A percentile compares a stretch with the other conserved stretches of the same genome.
phyloP scores from a whole-genome alignment of 2,113 vertebrate species.

The Poeciliopsis turrubarensis region DNA sequence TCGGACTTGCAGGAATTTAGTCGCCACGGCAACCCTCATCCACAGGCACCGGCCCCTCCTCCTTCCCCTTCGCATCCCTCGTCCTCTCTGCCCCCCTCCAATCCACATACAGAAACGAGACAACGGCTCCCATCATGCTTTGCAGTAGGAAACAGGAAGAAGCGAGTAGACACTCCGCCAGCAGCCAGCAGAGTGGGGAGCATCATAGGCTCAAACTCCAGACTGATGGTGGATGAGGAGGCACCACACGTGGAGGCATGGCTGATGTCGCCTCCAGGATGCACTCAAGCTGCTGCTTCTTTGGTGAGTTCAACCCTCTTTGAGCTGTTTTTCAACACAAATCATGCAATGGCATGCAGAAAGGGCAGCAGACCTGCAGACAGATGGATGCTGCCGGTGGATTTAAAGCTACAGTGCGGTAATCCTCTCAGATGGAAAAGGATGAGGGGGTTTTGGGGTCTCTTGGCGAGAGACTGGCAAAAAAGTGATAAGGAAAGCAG shows the following conservation, averaged over 20 bases:
- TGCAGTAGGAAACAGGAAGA: constrained; percentile 69
- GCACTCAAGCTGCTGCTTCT: constrained; percentile 27
- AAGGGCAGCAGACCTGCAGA: constrained; percentile 5
- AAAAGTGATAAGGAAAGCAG: not conserved
- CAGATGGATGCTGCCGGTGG: constrained; percentile 42
- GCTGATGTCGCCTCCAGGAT: constrained; percentile 22
- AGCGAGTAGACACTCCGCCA: constrained; percentile 11
- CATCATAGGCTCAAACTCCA: not conserved
- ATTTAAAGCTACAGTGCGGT: constrained; percentile 63
- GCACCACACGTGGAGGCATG: constrained; percentile 43
- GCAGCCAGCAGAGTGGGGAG: constrained; percentile 20
- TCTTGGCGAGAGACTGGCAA: not conserved
- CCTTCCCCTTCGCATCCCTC: constrained; percentile 10
- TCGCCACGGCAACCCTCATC: constrained; percentile 56
- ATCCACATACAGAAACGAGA: not conserved
- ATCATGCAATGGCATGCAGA: constrained; percentile 4
- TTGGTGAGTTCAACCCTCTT: constrained; percentile 56
- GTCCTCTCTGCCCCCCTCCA: constrained; percentile 24
- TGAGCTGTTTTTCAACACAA: not conserved
- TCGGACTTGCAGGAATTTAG: not conserved
- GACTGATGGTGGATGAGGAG: constrained; percentile 38
- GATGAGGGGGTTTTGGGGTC: not conserved
- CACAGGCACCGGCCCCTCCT: constrained; percentile 3
- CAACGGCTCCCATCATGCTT: constrained; percentile 70
- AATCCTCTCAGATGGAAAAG: constrained; percentile 19